Evolutionary conservation across 2,113 vertebrate species (phyloP).

Genomic region (Butastur rufipennis): DNA sequence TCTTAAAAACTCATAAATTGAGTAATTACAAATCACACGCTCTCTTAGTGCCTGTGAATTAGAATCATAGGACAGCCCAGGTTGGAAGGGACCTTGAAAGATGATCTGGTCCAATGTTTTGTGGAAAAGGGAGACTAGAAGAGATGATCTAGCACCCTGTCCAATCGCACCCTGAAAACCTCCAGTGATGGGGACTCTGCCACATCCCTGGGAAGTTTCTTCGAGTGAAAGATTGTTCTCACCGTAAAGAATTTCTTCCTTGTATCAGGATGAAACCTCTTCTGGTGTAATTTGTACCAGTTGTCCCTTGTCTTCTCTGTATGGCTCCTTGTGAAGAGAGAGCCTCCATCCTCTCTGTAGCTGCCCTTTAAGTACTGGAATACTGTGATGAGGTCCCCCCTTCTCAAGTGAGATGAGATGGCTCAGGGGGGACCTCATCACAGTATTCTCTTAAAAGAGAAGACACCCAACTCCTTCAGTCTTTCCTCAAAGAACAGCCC

Average conservation of each 20-base stretch:
- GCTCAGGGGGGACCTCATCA: not conserved
- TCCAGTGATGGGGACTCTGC: not conserved
- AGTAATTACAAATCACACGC: not conserved
- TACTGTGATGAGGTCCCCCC: not conserved
- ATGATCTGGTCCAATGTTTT: not conserved
- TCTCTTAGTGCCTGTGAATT: not conserved
- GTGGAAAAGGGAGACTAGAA: not conserved
- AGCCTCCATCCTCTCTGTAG: not conserved
- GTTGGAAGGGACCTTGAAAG: not conserved
- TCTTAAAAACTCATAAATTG: not conserved
- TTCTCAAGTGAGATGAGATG: no score
- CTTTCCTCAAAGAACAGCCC: not conserved
- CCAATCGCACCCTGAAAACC: not conserved
- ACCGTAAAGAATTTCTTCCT: not conserved
- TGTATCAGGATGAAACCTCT: not conserved
- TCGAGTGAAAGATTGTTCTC: not conserved
- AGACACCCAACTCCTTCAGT: not conserved
- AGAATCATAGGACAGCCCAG: not conserved
- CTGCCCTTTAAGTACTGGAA: not conserved
- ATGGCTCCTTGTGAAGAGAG: not conserved
- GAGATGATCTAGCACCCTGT: not conserved
- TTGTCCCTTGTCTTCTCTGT: not conserved
- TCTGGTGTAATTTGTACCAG: not conserved
- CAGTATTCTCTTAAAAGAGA: not conserved
- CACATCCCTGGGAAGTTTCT: not conserved